A percentile compares a stretch with the other conserved stretches of the same genome.
These are phyloP conservation scores for Eupithecia exiguata DNA, from an alignment of 2,888 invertebrate genomes.

Conservation along the genomic window DNA sequence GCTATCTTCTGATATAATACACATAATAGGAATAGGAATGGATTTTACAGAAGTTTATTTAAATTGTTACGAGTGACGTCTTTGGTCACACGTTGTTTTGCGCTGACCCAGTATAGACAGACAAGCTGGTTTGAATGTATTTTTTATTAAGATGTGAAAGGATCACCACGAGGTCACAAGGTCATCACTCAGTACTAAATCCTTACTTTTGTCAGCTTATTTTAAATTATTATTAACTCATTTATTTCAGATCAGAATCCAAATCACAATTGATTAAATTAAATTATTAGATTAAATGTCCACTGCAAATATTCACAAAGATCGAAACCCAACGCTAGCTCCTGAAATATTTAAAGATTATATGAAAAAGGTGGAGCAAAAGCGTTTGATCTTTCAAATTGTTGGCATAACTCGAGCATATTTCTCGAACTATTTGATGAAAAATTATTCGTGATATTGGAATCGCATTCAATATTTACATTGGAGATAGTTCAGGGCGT, in stretches of 20 bases:
- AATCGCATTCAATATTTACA: slow-evolving; percentile 4
- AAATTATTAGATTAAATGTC: too few species aligned
- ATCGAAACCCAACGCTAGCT: neutral
- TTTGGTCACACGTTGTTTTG: neutral
- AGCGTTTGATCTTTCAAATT: slow-evolving; percentile 8
- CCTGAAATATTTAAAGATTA: slow-evolving; percentile 4
- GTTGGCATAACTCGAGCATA: slow-evolving; percentile 1
- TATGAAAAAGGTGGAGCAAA: slow-evolving; percentile 1
- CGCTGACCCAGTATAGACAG: neutral
- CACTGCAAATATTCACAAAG: neutral
- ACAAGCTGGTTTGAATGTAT: neutral
- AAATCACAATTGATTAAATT: too few species aligned
- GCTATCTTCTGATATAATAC: too few species aligned
- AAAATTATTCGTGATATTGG: slow-evolving; percentile 4
- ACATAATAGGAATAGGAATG: too few species aligned
- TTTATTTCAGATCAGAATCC: too few species aligned
- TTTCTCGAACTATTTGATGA: slow-evolving; percentile 5
- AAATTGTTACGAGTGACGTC: neutral
- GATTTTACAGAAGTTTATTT: neutral
- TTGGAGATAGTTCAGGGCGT: neutral
- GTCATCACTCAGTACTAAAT: neutral
- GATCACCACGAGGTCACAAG: too few species aligned
- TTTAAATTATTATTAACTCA: too few species aligned
- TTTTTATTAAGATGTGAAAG: neutral
- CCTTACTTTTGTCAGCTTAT: neutral